Conservation (phyloP, 2,888 invertebrate genomes). For the Calameuta pallipes region DNA sequence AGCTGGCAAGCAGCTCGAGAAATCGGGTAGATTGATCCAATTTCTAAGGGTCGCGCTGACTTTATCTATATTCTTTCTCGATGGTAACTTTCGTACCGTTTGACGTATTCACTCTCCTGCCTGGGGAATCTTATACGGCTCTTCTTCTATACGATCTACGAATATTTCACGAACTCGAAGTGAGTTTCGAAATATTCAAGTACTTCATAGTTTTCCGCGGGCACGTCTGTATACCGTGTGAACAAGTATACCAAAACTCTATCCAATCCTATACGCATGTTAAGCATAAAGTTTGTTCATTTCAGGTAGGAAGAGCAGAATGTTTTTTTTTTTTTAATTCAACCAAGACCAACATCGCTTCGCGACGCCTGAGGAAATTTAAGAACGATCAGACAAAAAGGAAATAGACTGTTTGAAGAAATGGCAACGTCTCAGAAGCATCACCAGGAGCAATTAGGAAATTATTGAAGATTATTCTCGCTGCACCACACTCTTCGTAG, state of each 20-base stretch:
- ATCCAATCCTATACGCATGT: not conserved
- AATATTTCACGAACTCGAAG: not conserved
- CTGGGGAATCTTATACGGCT: not conserved
- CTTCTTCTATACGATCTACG: not conserved
- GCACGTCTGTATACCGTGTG: not conserved
- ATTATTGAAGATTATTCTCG: slow-evolving; percentile 44
- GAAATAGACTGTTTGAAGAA: not conserved
- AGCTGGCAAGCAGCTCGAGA: not conserved
- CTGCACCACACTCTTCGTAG: slow-evolving; percentile 29
- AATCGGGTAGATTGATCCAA: not conserved
- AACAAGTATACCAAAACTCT: not conserved
- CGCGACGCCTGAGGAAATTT: not conserved
- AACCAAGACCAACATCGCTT: not conserved
- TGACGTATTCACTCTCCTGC: not conserved
- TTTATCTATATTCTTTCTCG: not conserved
- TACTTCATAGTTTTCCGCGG: not conserved
- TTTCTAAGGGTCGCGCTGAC: not conserved
- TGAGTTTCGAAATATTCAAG: not conserved
- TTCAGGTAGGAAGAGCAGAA: not conserved
- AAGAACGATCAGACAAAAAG: not conserved
- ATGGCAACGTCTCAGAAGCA: not conserved
- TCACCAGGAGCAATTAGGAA: slow-evolving; percentile 36
- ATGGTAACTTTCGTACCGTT: not conserved
- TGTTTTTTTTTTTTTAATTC: not conserved
- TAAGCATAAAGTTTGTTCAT: not conserved